Evolutionary conservation across 2,888 invertebrate genomes (phyloP), one percentile per base, ranked within the genome.

Genomic region (Helobdella robusta): DNA sequence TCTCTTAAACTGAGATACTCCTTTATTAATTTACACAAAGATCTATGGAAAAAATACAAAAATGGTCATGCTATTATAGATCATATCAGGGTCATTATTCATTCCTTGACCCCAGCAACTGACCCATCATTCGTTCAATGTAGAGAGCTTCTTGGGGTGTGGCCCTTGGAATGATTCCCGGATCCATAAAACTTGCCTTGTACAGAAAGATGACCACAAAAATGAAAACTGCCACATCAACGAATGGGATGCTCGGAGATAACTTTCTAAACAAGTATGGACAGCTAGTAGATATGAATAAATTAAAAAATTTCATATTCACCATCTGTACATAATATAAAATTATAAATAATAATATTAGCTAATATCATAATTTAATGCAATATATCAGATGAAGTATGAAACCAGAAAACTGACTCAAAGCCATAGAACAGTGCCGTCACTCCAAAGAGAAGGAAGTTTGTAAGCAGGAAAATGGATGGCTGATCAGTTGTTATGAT

Each of bases 401-500:
- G n/a, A n/a, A n/a, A n/a, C n/a, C n/a, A 20, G 18, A n/a, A 36
- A 18, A 71, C 71, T 71, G 46, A 72, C 72, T 98, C 97, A 83
- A 91, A 95, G 73, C 88, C 87, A 84, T 97, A 95, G 84, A 97
- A 99, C 75, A 95, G 84, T 77, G 87, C 87, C 82, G 91, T 90
- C 69, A 97, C 97, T 79, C 88, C 88, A 72, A 90, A 86, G 76
- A 99, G 91, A 71, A 98, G 86, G 78, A 88, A 87, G 76, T 95
- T 87, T 75, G 97, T 97, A 77, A 98, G 86, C 81, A 89, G 87
- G 83, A 98, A 94, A 76, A 97, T 90, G 77, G 93, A 91, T 71
- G 91, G 90, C 79, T 91, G 88, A 74, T 90, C 89, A 76, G 95
- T 93, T 84, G 93, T 94, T 88, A 98, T 93, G 71, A 97, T 85